A percentile compares a stretch with the other conserved stretches of the same genome.
Conservation (phyloP, 2,888 invertebrate species). For the Lycia hirtaria region DNA sequence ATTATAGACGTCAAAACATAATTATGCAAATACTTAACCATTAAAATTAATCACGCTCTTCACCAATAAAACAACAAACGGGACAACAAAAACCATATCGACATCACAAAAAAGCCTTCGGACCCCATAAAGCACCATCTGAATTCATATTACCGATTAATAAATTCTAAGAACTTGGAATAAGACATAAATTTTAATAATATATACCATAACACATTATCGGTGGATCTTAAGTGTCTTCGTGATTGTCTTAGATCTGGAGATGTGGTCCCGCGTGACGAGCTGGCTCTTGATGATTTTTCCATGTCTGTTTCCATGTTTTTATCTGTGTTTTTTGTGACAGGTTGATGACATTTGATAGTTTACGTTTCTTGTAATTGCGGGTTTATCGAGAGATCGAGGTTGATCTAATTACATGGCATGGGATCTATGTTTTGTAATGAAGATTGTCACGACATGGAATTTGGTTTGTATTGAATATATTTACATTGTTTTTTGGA, state of each 20-base stretch:
- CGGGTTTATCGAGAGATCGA: constrained; percentile 35
- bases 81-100: not conserved
- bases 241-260: constrained; percentile 45
- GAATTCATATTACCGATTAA: constrained; percentile 84
- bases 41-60: constrained; percentile 30
- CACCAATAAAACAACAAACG: constrained; percentile 21
- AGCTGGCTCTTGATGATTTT: constrained; percentile 33
- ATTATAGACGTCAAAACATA: not conserved
- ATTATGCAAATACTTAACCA: constrained; percentile 7
- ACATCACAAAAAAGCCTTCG: constrained; percentile 50
- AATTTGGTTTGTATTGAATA: too few relatives aligned
- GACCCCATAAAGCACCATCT: constrained; percentile 63
- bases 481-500: too few relatives aligned
- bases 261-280: constrained; percentile 48
- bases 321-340: constrained; percentile 36
- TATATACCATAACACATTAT: constrained; percentile 73
- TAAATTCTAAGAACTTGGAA: constrained; percentile 80
- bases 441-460: too few relatives aligned
- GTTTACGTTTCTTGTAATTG: constrained; percentile 24
- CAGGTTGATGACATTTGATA: constrained; percentile 39
- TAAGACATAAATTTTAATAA: constrained; percentile 84
- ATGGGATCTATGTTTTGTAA: not conserved
- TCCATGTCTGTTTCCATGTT: too few relatives aligned
- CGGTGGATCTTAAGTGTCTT: constrained; percentile 70
- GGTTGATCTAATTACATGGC: constrained; percentile 16